Percentiles rank a stretch among this genome's conserved stretches.
Conservation (phyloP, 2,888 invertebrate species). For the Gastrophysa polygoni region DNA sequence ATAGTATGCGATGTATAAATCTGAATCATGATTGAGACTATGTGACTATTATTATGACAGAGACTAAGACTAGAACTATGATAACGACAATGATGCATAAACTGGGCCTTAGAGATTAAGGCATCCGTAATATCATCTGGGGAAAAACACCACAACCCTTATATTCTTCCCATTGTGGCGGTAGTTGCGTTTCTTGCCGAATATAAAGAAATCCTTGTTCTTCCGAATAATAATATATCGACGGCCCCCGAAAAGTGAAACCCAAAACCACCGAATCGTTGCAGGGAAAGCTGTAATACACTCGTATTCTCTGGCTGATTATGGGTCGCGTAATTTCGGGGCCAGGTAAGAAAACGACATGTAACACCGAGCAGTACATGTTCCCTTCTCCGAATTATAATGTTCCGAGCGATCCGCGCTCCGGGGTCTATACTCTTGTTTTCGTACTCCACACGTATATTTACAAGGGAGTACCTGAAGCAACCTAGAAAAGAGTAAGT, state of each 20-base stretch:
- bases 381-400: not conserved
- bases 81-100: too few relatives aligned
- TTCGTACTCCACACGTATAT: constrained; percentile 22
- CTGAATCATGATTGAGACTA: too few relatives aligned
- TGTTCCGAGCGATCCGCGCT: constrained; percentile 6
- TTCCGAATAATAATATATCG: not conserved
- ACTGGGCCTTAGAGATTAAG: too few relatives aligned
- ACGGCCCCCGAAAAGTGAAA: not conserved
- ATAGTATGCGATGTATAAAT: too few relatives aligned
- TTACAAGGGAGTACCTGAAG: constrained; percentile 20
- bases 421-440: constrained; percentile 23
- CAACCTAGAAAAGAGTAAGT: constrained; percentile 18
- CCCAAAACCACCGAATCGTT: not conserved
- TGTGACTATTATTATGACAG: too few relatives aligned
- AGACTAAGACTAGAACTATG: too few relatives aligned
- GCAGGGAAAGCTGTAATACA: not conserved
- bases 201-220: not conserved
- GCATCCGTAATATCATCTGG: too few relatives aligned
- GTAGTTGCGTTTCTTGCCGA: not conserved
- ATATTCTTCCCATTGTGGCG: not conserved
- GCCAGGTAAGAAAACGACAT: not conserved
- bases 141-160: too few relatives aligned
- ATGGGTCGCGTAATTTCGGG: not conserved
- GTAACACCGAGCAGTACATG: not conserved
- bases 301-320: not conserved